These are phyloP conservation scores for Oscheius sp. DNA, from an alignment of 2,888 invertebrate species.

Conservation along the genomic window DNA sequence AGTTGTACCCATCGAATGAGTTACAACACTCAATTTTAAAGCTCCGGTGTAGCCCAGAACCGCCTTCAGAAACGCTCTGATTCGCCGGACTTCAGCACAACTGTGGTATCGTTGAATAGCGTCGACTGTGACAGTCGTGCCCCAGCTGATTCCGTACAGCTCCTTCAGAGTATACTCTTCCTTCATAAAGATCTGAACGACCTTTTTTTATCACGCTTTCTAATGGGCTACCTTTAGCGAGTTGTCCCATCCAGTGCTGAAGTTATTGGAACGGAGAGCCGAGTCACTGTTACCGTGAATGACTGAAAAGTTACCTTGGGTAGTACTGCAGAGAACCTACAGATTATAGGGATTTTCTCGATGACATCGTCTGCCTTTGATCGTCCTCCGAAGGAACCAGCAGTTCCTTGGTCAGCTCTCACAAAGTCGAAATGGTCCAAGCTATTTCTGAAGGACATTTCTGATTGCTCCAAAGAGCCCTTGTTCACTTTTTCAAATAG, in stretches of 20 bases:
- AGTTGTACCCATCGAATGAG: conserved; percentile 66
- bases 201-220: not conserved
- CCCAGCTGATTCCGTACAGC: conserved; percentile 65
- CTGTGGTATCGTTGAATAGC: conserved; percentile 52
- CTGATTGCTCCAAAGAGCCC: not conserved
- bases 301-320: not conserved
- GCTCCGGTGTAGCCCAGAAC: conserved; percentile 62
- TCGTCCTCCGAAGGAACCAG: conserved; percentile 58
- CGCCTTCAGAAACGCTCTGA: conserved; percentile 58
- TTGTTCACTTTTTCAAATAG: no score
- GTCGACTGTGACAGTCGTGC: conserved; percentile 46
- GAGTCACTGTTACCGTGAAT: conserved; percentile 24
- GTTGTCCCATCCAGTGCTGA: conserved; percentile 19
- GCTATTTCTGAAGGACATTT: conserved; percentile 39
- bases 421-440: conserved; percentile 48
- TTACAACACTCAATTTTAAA: conserved; percentile 51
- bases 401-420: conserved; percentile 43
- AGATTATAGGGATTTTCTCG: conserved; percentile 11
- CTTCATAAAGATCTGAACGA: conserved; percentile 42
- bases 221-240: not conserved
- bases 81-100: conserved; percentile 49
- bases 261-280: conserved; percentile 12
- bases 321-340: no score
- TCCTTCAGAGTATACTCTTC: conserved; percentile 54
- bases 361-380: not conserved